phyloP scores from a whole-genome alignment of 92 coral and sea anemone genomes.

The Chrysogorgia sp. region DNA sequence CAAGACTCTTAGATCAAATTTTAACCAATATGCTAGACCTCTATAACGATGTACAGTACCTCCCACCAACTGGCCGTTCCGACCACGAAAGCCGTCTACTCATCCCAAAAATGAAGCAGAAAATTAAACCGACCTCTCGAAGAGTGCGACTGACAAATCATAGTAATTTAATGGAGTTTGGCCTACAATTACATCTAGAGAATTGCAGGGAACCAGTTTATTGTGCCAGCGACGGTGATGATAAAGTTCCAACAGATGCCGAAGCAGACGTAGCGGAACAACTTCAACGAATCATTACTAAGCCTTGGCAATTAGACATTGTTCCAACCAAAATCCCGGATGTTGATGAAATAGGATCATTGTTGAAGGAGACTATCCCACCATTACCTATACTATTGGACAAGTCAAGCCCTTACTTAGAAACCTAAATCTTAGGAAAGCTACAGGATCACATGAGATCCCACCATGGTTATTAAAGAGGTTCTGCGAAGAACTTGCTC shows the following conservation, averaged over 20 bases:
- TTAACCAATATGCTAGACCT: conserved; percentile 48
- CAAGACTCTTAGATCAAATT: conserved; percentile 46
- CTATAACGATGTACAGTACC: conserved; percentile 38
- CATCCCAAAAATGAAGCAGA: conserved; percentile 37
- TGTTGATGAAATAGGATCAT: background rate
- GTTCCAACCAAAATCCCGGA: conserved; percentile 11
- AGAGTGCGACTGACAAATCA: conserved; percentile 41
- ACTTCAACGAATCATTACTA: conserved; percentile 4
- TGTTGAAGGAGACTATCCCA: background rate
- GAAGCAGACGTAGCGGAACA: conserved; percentile 12
- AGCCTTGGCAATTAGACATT: background rate
- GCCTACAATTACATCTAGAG: conserved; percentile 35
- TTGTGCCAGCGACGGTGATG: conserved; percentile 23
- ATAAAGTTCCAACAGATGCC: conserved; percentile 28
- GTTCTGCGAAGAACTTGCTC: conserved; percentile 19
- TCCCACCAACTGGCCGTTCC: conserved; percentile 54
- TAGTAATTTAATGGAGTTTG: conserved; percentile 24
- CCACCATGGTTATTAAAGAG: conserved; percentile 28
- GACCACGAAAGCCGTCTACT: conserved; percentile 55
- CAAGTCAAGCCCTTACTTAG: conserved; percentile 21
- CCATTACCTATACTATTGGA: conserved; percentile 13
- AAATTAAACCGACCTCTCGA: conserved; percentile 33
- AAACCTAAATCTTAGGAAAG: conserved; percentile 32
- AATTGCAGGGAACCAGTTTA: conserved; percentile 42
- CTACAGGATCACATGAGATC: conserved; percentile 30